Evolutionary conservation across 2,888 invertebrate species (phyloP).

Genomic region (Smittia aterrima): DNA sequence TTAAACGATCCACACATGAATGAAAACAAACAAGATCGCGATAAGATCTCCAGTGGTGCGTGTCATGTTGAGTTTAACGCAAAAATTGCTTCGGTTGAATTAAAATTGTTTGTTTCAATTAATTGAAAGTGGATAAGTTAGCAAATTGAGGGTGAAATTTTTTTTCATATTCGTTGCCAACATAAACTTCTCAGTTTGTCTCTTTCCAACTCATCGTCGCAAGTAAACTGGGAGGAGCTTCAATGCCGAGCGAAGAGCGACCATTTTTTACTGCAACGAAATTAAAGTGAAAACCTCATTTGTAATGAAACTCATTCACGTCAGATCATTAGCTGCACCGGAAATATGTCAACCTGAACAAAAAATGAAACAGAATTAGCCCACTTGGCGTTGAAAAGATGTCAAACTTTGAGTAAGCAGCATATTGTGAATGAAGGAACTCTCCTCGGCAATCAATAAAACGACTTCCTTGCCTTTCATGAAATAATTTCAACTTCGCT

Average conservation of each 20-base stretch:
- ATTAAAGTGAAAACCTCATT: background rate
- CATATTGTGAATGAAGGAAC: background rate
- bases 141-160: background rate
- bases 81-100: background rate
- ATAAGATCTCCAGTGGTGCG: conserved; percentile 9
- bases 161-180: background rate
- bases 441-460: background rate
- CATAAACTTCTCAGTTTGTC: background rate
- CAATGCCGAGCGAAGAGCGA: background rate
- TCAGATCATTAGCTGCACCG: background rate
- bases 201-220: background rate
- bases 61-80: conserved; percentile 16
- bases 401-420: background rate
- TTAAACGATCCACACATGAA: conserved; percentile 10
- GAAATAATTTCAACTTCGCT: background rate
- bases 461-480: background rate
- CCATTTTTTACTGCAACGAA: background rate
- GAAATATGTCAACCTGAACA: background rate
- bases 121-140: background rate
- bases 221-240: background rate
- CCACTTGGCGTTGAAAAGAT: background rate
- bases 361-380: background rate
- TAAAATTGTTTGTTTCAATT: background rate
- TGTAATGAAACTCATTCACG: background rate
- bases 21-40: conserved; percentile 27